Evolutionary conservation across 2,797 vertebrate species (phyloP).

Genomic region (Erethizon dorsatum): DNA sequence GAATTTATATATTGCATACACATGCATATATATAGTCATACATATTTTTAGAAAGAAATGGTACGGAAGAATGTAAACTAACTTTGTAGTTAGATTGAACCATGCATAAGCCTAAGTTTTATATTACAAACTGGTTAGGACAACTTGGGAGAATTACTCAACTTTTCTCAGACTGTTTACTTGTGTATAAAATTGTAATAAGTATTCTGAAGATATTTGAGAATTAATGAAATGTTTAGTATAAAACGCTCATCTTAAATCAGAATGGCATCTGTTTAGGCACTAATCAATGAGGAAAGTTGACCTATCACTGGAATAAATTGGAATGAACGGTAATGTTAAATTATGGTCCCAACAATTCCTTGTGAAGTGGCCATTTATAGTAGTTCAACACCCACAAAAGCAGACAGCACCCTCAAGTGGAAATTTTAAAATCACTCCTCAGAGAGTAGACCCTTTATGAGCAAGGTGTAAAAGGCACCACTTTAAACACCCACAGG

Average conservation of each 20-base stretch:
- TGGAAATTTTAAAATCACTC: slow-evolving; percentile 62
- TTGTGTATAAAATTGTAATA: slow-evolving; percentile 40
- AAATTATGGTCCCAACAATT: neutral
- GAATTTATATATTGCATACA: neutral
- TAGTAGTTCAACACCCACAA: neutral
- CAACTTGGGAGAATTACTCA: slow-evolving; percentile 26
- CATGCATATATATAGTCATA: neutral
- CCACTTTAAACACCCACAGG: too few species aligned
- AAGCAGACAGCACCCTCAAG: slow-evolving; percentile 76
- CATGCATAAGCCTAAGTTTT: slow-evolving; percentile 26
- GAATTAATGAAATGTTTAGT: slow-evolving; percentile 54
- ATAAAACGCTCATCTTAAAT: neutral
- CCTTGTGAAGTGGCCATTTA: neutral
- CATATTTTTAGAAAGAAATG: neutral
- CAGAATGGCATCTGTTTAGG: neutral
- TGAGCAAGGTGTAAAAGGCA: neutral
- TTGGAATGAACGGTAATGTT: neutral
- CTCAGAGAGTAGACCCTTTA: neutral
- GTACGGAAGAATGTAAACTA: neutral
- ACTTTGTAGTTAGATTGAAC: slow-evolving; percentile 7
- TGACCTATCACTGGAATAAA: neutral
- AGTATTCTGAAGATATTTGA: slow-evolving; percentile 61
- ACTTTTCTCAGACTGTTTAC: slow-evolving; percentile 24
- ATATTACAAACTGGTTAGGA: neutral
- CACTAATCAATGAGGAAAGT: neutral